Conservation (phyloP, 1,140 invertebrate genomes). For the Zaprionus lachaisei region DNA sequence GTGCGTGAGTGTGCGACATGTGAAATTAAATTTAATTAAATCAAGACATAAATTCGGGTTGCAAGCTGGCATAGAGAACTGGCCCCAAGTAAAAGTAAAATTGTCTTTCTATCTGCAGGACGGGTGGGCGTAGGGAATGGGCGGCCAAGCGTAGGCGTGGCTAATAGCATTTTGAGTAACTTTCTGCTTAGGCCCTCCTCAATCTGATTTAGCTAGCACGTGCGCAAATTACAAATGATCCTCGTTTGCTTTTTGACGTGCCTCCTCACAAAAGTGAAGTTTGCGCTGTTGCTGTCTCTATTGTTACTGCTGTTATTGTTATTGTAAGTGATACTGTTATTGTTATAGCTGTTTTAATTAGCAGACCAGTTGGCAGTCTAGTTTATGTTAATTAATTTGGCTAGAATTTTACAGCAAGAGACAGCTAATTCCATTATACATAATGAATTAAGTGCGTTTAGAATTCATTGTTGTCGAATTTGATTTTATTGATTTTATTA, state of each 20-base stretch:
- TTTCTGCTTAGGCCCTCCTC: constrained; percentile 6
- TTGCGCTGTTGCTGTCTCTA: constrained; percentile 5
- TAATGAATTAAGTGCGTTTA: not conserved
- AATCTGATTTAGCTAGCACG: constrained; percentile 4
- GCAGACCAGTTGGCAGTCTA: not conserved
- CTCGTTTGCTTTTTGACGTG: constrained; percentile 10
- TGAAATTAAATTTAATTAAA: constrained; percentile 69
- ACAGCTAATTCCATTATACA: not conserved
- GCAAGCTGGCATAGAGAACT: constrained; percentile 7
- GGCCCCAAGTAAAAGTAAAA: constrained; percentile 30
- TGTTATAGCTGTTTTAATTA: constrained; percentile 32
- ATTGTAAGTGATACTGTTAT: constrained; percentile 9
- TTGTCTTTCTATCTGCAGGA: not conserved
- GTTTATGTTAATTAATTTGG: not conserved
- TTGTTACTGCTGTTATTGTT: constrained; percentile 18
- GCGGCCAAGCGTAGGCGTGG: not conserved
- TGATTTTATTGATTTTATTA: not conserved
- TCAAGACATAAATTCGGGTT: constrained; percentile 56
- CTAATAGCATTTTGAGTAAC: constrained; percentile 31
- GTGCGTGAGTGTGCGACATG: constrained; percentile 29
- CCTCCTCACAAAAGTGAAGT: not conserved
- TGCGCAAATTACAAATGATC: constrained; percentile 37
- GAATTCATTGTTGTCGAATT: not conserved
- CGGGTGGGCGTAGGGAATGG: not conserved
- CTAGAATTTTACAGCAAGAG: not conserved